Evolutionary conservation across 2,113 vertebrate genomes (phyloP).

Genomic region (Pelobates fuscus): DNA sequence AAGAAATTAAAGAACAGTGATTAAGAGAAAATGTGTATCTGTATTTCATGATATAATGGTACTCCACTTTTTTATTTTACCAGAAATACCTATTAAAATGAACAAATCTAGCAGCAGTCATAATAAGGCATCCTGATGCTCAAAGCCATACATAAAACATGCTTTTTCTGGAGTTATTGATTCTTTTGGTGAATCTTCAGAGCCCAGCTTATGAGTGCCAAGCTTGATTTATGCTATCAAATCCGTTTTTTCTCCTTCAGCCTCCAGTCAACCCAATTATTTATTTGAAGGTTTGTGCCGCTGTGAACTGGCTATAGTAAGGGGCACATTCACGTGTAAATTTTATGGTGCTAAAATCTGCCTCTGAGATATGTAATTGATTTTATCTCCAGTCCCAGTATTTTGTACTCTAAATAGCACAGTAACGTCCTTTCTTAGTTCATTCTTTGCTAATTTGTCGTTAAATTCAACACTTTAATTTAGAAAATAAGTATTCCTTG

Average conservation of each 20-base stretch:
- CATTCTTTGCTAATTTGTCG: too few relatives aligned
- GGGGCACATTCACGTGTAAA: constrained; percentile 4
- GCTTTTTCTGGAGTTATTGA: constrained; percentile 36
- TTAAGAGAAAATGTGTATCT: not conserved
- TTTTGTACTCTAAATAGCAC: too few relatives aligned
- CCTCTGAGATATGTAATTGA: constrained; percentile 9
- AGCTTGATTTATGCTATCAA: constrained; percentile 43
- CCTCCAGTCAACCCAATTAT: constrained; percentile 21
- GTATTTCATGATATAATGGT: not conserved
- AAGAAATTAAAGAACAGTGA: too few relatives aligned
- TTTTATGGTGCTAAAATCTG: not conserved
- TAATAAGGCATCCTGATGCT: constrained; percentile 5
- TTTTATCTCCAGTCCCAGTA: not conserved
- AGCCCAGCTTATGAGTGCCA: constrained; percentile 23
- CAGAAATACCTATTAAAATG: constrained; percentile 21
- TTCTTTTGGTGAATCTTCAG: constrained; percentile 31
- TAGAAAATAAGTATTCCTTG: too few relatives aligned
- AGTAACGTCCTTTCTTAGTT: too few relatives aligned
- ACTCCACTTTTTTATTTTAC: too few relatives aligned
- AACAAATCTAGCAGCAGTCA: constrained; percentile 7
- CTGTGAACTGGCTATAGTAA: constrained; percentile 26
- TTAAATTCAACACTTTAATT: too few relatives aligned
- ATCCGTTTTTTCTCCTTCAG: constrained; percentile 16
- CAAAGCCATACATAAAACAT: constrained; percentile 35
- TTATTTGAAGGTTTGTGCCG: constrained; percentile 14